A percentile compares a stretch with the other conserved stretches of the same genome.
Conservation (phyloP, 2,113 vertebrate species). For the Actinemys pallida region DNA sequence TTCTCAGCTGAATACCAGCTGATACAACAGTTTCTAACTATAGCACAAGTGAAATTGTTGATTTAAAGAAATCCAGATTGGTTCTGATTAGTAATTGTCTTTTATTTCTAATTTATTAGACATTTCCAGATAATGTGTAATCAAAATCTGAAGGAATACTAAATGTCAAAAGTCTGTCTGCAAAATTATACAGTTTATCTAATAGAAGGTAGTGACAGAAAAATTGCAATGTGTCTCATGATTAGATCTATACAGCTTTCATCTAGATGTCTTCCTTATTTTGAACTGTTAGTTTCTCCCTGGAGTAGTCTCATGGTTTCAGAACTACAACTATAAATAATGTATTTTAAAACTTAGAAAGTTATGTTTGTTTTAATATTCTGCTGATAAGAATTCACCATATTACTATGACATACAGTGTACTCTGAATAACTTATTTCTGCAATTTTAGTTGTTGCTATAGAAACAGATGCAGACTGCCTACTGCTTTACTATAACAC, state of each 20-base stretch:
- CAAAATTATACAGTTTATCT: background rate
- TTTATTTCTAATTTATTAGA: conserved; percentile 7
- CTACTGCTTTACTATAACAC: conserved; percentile 36
- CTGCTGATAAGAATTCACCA: conserved; percentile 36
- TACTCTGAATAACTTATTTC: conserved; percentile 62
- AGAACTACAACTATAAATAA: conserved; percentile 52
- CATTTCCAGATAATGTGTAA: background rate
- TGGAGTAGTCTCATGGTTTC: conserved; percentile 38
- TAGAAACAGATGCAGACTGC: conserved; percentile 57
- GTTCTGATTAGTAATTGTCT: background rate
- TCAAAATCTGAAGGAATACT: background rate
- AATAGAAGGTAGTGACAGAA: background rate
- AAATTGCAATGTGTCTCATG: background rate
- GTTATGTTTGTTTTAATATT: conserved; percentile 43
- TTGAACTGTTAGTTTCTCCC: background rate
- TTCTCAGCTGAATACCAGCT: background rate
- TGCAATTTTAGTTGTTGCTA: conserved; percentile 60
- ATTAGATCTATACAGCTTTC: background rate
- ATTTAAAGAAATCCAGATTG: background rate
- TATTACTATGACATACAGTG: conserved; percentile 29
- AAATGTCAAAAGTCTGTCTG: background rate
- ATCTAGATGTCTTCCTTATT: conserved; percentile 7
- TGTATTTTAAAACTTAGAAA: conserved; percentile 45
- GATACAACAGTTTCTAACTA: background rate
- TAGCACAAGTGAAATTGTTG: background rate